Conservation (phyloP, 1,140 invertebrate species). For the Chymomyza costata region DNA sequence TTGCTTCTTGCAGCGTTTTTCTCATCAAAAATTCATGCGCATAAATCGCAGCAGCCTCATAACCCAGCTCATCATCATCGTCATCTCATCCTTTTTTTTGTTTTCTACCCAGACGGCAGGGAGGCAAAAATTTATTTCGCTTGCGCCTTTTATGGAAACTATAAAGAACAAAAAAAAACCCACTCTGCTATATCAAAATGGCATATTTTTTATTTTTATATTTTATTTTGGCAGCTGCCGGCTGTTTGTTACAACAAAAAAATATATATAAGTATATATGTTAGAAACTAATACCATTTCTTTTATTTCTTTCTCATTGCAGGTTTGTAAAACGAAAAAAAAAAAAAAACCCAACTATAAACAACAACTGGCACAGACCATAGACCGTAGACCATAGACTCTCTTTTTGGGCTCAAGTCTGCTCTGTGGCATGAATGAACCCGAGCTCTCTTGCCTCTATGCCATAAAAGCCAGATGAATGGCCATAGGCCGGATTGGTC, state of each 20-base stretch:
- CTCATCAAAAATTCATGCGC: constrained; percentile 54
- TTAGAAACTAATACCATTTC: constrained; percentile 32
- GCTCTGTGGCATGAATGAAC: constrained; percentile 1
- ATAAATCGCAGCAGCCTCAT: constrained; percentile 45
- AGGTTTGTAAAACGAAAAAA: constrained; percentile 50
- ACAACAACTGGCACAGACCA: neutral
- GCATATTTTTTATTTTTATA: constrained; percentile 13
- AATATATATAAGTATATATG: neutral
- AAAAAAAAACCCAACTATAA: constrained; percentile 14
- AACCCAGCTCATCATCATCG: constrained; percentile 9
- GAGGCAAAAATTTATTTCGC: too few species aligned
- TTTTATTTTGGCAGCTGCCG: constrained; percentile 10
- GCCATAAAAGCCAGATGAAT: constrained; percentile 56
- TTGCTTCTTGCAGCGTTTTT: constrained; percentile 53
- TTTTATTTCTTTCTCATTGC: constrained; percentile 40
- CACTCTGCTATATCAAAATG: constrained; percentile 28
- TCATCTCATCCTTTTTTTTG: constrained; percentile 21
- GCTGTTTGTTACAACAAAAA: constrained; percentile 32
- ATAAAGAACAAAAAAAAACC: constrained; percentile 20
- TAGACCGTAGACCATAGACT: too few species aligned
- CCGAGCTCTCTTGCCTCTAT: too few species aligned
- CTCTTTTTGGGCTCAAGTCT: too few species aligned
- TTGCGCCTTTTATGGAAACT: too few species aligned
- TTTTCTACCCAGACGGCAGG: constrained; percentile 43
- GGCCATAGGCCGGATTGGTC: constrained; percentile 13